Conservation (phyloP, 2,113 vertebrate genomes). For the Chlorodrepanis virens region DNA sequence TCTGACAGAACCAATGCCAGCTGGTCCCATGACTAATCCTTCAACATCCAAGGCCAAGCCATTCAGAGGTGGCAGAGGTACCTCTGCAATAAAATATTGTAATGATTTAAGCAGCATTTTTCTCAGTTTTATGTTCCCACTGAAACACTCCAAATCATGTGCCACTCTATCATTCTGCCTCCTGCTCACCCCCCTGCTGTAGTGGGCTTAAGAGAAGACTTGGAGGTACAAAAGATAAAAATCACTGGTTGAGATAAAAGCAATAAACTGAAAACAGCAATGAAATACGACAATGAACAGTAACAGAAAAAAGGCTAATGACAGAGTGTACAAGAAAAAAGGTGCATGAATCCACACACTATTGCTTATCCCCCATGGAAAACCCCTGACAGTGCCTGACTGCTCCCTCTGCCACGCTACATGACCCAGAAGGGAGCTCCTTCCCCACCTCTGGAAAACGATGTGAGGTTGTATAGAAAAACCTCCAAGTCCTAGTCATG, state of each 20-base stretch:
- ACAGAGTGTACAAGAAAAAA: not conserved
- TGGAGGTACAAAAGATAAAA: not conserved
- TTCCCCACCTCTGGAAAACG: not conserved
- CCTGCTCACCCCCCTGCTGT: not conserved
- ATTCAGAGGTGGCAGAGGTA: not conserved
- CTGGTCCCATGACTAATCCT: not conserved
- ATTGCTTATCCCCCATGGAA: not conserved
- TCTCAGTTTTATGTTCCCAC: not conserved
- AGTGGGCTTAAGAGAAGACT: not conserved
- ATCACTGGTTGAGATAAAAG: not conserved
- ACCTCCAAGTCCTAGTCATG: not conserved
- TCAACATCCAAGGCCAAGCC: not conserved
- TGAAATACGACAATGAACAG: not conserved
- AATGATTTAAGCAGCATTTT: not conserved
- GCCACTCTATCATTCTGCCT: not conserved
- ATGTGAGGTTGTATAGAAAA: not conserved
- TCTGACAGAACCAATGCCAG: not conserved
- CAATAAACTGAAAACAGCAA: not conserved
- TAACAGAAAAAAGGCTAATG: not conserved
- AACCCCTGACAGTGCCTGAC: too few species aligned
- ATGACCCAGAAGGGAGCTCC: not conserved
- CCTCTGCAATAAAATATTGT: not conserved
- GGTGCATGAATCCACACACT: accelerated
- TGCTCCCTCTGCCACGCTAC: not conserved
- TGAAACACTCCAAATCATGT: not conserved